phyloP scores from a whole-genome alignment of 2,113 vertebrate genomes.

The Proteles cristata region DNA sequence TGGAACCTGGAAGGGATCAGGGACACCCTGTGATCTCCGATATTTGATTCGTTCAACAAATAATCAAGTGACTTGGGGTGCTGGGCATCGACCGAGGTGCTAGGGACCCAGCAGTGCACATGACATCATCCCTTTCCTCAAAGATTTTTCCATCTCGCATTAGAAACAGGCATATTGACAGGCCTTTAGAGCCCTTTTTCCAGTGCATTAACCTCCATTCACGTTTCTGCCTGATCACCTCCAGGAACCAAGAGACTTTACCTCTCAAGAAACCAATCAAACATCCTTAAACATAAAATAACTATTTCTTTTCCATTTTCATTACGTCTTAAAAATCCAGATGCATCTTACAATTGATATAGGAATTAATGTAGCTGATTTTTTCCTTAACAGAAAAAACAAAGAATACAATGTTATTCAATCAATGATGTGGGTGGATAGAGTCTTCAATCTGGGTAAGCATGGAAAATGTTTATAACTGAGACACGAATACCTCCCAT shows the following conservation, averaged over 20 bases:
- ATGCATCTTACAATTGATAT: background rate
- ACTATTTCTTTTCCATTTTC: background rate
- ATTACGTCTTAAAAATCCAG: background rate
- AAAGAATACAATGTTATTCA: background rate
- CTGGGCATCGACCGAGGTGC: background rate
- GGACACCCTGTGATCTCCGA: background rate
- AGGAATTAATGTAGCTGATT: background rate
- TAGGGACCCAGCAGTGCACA: background rate
- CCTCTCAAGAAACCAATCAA: background rate
- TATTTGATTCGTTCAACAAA: background rate
- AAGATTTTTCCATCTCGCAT: background rate
- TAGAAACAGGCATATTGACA: background rate
- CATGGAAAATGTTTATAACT: slow-evolving; percentile 36
- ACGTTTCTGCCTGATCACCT: background rate
- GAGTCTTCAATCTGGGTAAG: slow-evolving; percentile 30
- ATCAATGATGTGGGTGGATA: background rate
- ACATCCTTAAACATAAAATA: background rate
- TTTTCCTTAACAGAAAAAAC: background rate
- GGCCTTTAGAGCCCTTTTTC: background rate
- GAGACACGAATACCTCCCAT: background rate
- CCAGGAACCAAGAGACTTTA: fast-evolving
- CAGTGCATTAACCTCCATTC: background rate
- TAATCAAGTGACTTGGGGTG: background rate
- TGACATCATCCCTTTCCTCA: background rate
- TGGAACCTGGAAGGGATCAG: background rate